These are phyloP conservation scores for Pachyuromys duprasi DNA, from an alignment of 2,797 vertebrate species.

Conservation along the genomic window DNA sequence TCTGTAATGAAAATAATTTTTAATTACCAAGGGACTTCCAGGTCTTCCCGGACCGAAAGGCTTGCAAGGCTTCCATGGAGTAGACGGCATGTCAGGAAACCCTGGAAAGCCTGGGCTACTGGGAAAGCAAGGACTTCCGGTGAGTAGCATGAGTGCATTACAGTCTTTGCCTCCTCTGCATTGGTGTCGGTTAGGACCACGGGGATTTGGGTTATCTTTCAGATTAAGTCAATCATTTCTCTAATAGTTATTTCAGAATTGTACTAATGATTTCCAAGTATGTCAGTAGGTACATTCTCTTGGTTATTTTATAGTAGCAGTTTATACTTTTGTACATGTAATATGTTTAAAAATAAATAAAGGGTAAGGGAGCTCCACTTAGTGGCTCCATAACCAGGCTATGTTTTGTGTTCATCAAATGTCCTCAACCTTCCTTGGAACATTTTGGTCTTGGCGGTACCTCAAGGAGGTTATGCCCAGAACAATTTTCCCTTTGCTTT, in stretches of 20 bases:
- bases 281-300: conserved; percentile 43
- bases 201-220: conserved; percentile 7
- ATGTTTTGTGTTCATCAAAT: conserved; percentile 57
- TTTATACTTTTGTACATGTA: conserved; percentile 35
- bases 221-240: conserved; percentile 6
- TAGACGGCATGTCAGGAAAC: conserved; percentile 90
- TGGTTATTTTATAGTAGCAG: background rate
- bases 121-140: conserved; percentile 90
- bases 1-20: conserved; percentile 70
- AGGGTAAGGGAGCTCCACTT: conserved; percentile 12
- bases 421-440: conserved; percentile 52
- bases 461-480: conserved; percentile 55
- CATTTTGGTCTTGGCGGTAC: conserved; percentile 46
- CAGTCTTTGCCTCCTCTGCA: conserved; percentile 25
- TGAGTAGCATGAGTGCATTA: conserved; percentile 76
- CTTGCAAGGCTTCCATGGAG: conserved; percentile 90
- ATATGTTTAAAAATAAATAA: background rate
- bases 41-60: conserved; percentile 92
- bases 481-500: conserved; percentile 70
- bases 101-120: conserved; percentile 90
- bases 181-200: conserved; percentile 14
- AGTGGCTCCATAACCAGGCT: background rate
- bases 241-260: conserved; percentile 66
- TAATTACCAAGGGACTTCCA: conserved; percentile 88
- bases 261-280: conserved; percentile 6